phyloP scores from a whole-genome alignment of 2,888 invertebrate species.

The Catocala nupta region DNA sequence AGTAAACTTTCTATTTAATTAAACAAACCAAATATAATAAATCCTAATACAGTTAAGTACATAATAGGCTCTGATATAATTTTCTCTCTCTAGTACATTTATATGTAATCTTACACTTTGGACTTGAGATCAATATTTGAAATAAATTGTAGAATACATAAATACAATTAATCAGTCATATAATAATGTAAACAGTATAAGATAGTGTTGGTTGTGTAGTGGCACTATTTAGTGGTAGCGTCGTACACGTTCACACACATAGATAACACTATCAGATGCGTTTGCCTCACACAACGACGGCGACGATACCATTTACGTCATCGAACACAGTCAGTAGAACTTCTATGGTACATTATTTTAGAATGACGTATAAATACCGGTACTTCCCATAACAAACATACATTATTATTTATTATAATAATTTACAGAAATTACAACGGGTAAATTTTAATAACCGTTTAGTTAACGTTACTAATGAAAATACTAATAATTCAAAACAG shows the following conservation, averaged over 20 bases:
- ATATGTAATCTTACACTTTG: conserved; percentile 18
- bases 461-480: no score
- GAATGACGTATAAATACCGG: no score
- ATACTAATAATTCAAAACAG: no score
- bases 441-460: background rate
- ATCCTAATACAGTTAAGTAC: no score
- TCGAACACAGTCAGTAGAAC: background rate
- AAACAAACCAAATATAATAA: no score
- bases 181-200: conserved; percentile 25
- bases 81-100: no score
- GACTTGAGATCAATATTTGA: conserved; percentile 17
- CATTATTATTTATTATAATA: no score
- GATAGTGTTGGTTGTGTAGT: conserved; percentile 19
- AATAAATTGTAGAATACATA: conserved; percentile 28
- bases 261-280: conserved; percentile 16
- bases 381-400: no score
- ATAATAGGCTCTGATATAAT: no score
- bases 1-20: no score
- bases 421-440: no score
- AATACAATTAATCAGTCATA: conserved; percentile 25
- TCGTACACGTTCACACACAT: conserved; percentile 15
- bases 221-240: conserved; percentile 19
- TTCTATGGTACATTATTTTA: background rate
- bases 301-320: conserved; percentile 30
- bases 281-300: conserved; percentile 16